Percentiles rank a stretch among this genome's conserved stretches.
phyloP scores from a whole-genome alignment of 2,888 invertebrate species.

The Cepaea hortensis region DNA sequence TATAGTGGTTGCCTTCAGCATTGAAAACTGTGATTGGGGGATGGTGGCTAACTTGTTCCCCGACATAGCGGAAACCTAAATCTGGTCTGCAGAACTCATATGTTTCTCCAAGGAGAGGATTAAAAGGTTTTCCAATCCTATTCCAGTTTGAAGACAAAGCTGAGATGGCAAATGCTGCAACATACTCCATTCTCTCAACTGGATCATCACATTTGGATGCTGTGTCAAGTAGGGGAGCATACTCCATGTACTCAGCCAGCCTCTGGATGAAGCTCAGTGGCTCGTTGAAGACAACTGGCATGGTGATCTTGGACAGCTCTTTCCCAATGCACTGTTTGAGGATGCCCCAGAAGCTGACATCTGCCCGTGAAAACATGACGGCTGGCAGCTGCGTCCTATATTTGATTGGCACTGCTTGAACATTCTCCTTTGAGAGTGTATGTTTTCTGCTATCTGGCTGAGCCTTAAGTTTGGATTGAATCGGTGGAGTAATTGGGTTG shows the following conservation, averaged over 20 bases:
- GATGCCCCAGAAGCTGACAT: slow-evolving; percentile 92
- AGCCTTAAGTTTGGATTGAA: too few relatives aligned
- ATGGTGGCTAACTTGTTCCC: slow-evolving; percentile 91
- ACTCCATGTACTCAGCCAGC: slow-evolving; percentile 95
- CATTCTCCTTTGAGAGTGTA: too few relatives aligned
- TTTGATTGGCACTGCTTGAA: too few relatives aligned
- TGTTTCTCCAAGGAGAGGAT: slow-evolving; percentile 96
- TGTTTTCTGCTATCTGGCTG: too few relatives aligned
- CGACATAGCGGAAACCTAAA: slow-evolving; percentile 75
- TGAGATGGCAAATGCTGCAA: slow-evolving; percentile 93
- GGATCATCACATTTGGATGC: slow-evolving; percentile 88
- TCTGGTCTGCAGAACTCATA: slow-evolving; percentile 84
- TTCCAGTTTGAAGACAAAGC: slow-evolving; percentile 96
- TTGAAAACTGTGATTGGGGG: slow-evolving; percentile 97
- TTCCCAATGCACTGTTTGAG: slow-evolving; percentile 89
- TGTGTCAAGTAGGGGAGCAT: slow-evolving; percentile 85
- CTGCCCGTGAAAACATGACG: slow-evolving; percentile 80
- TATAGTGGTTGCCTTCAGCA: slow-evolving; percentile 84
- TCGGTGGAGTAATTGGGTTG: too few relatives aligned
- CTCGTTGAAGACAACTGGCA: slow-evolving; percentile 97
- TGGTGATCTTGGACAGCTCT: slow-evolving; percentile 95
- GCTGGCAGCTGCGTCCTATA: slow-evolving; percentile 75
- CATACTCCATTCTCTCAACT: slow-evolving; percentile 86
- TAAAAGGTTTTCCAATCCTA: slow-evolving; percentile 96
- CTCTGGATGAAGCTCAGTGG: slow-evolving; percentile 95